Evolutionary conservation across 2,888 invertebrate species (phyloP), one percentile per base, ranked within the genome.

Genomic region (Meganola albula): DNA sequence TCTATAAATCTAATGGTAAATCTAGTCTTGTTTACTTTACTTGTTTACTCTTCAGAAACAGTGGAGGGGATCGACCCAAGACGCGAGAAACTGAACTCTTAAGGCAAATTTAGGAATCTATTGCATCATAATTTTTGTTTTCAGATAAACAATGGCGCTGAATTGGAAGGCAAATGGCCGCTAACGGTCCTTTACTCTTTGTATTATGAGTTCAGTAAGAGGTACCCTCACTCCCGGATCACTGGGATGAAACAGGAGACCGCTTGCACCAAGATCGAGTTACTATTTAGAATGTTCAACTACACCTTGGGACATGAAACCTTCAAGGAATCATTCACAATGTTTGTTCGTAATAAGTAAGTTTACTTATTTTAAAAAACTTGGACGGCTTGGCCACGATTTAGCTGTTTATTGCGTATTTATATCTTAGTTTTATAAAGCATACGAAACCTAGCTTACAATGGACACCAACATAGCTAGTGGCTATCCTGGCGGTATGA

Each of bases 261-360:
- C 0, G 88, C 90, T 1, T 91, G 91, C 16, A 90, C 91, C 2
- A 93, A 93, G 78, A 92, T 91, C 1, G 93, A 93, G 61, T 72
- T 94, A 18, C 84, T 97, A 6, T 93, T 98, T 68, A 87, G 97
- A 13, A 98, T 97, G 97, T 89, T 98, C 61, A 93, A 95, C 63
- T 92, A 92, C 52, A 94, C 95, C 0, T 80, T 97, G 4, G 95
- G 96, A 2, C 90, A 90, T 33, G 84, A 88, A 1, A 90, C 92
- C 0, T 95, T 98, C 67, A 90, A 88, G 59, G 88, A 88, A 24
- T 95, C 94, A 2, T 68, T 94, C 34, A 88, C 89, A 52, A 88
- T 88, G 53, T 93, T 94, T 59, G 87, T 94, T 60, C 82, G 88
- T 5, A 87, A 90, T 40, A 88, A 89, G 89, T 62, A 56, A 58